Base-by-base conservation (phyloP, 1,140 invertebrate species). In the Drosophila mayri region DNA sequence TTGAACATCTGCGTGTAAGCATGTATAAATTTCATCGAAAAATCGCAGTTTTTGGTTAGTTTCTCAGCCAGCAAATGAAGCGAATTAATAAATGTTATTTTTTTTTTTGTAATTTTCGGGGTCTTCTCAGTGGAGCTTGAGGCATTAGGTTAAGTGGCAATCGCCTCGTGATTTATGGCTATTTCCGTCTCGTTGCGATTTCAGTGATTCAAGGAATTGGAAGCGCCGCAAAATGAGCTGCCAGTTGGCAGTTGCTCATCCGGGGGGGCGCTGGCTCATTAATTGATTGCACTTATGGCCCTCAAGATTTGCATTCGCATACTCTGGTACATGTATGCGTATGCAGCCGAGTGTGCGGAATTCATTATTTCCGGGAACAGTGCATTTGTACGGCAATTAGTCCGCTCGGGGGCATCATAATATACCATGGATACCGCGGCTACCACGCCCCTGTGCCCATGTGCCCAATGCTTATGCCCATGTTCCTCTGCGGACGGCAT, bases 321-420 rank as follows among this genome's bases (percentile, higher is more conserved):
- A 49, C 44, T 25, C 52, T 40, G 49, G 54, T 30, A 28, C 58
- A 41, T 49, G 40, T 52, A 73, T 46, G 58, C 47, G 55, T 32
- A 30, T 52, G 58, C 71, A 25, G 66, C 52, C 20, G 35, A 55
- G 52, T 60, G 80, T 62, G 59, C 61, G 70, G 85, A 90, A 90
- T 86, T 85, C 90, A 90, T 90, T 91, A 87, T 91, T 92, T 92
- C 91, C 88, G 85, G 88, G 88, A 92, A 92, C 85, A 83, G 81
- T 88, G 91, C 79, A 92, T 90, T 92, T 92, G 91, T 92, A 90
- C 76, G 76, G 88, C 82, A 92, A 92, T 92, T 92, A 92, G 91
- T 86, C 78, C 67, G 73, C 57, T 81, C 80, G 78, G 71, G 72
- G 52, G 52, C 52, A 74, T 67, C 81, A 72, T 79, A 81, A 78